Conservation (phyloP, 2,797 vertebrate genomes). For the Pelobates cultripes region DNA sequence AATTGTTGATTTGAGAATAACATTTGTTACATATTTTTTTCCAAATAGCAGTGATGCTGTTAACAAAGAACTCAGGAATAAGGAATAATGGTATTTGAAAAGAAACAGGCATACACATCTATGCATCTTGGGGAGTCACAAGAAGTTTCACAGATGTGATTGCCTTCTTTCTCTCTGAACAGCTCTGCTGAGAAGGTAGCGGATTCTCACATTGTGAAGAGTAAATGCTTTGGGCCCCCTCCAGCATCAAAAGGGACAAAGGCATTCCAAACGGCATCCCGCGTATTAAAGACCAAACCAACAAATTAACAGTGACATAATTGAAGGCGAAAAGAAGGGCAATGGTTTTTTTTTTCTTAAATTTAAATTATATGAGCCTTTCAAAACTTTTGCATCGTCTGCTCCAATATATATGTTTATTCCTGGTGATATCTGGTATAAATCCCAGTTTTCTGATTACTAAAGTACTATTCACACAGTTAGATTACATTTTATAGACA, state of each 20-base stretch:
- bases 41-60: not conserved
- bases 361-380: too few relatives aligned
- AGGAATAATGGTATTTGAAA: constrained; percentile 7
- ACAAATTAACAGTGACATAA: constrained; percentile 49
- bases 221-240: constrained; percentile 22
- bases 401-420: too few relatives aligned
- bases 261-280: constrained; percentile 40
- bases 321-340: constrained; percentile 37
- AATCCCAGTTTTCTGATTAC: too few relatives aligned
- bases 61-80: not conserved
- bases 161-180: constrained; percentile 6
- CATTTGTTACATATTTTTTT: not conserved
- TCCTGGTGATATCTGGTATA: too few relatives aligned
- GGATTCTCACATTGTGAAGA: not conserved
- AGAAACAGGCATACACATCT: not conserved
- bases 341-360: too few relatives aligned
- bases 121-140: not conserved
- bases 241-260: constrained; percentile 32
- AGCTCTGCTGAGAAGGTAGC: not conserved
- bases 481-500: too few relatives aligned
- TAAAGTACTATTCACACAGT: too few relatives aligned
- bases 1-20: not conserved
- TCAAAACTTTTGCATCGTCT: too few relatives aligned
- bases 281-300: constrained; percentile 36
- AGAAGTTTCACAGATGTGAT: constrained; percentile 11